Percentiles rank a stretch among this genome's conserved stretches.
phyloP scores from a whole-genome alignment of 37 sponge, comb jelly and placozoan species.

The Oopsacas minuta region DNA sequence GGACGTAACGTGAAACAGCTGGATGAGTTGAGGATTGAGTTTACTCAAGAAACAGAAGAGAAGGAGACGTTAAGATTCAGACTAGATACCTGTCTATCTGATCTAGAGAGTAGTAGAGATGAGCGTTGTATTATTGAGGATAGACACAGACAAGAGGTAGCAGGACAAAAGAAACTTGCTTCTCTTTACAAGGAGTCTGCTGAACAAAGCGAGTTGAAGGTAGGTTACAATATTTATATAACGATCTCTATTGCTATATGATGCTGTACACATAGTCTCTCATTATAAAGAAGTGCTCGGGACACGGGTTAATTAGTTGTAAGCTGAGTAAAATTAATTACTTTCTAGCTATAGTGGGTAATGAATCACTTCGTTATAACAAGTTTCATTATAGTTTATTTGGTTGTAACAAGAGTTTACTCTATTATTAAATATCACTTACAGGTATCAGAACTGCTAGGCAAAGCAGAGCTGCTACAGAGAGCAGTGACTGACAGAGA shows the following conservation, averaged over 20 bases:
- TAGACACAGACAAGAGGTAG: background rate
- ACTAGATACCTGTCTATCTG: background rate
- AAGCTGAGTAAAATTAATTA: no score
- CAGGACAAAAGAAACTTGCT: background rate
- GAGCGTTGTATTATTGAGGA: background rate
- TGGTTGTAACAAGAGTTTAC: no score
- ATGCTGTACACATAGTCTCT: no score
- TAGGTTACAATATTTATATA: no score
- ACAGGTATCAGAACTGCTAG: background rate
- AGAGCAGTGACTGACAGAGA: background rate
- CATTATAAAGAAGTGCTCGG: no score
- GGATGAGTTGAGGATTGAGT: background rate
- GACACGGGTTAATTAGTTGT: no score
- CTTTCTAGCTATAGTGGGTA: no score
- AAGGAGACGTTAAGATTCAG: background rate
- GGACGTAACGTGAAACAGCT: background rate
- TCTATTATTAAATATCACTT: no score
- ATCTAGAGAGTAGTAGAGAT: background rate
- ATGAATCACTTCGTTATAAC: no score
- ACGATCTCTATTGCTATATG: no score
- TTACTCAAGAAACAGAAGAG: background rate
- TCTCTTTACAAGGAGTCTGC: conserved; percentile 7
- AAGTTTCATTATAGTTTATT: no score
- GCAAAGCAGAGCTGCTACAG: background rate
- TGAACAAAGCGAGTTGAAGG: background rate